Conservation (phyloP, 2,888 invertebrate species). For the Hymenopus coronatus region DNA sequence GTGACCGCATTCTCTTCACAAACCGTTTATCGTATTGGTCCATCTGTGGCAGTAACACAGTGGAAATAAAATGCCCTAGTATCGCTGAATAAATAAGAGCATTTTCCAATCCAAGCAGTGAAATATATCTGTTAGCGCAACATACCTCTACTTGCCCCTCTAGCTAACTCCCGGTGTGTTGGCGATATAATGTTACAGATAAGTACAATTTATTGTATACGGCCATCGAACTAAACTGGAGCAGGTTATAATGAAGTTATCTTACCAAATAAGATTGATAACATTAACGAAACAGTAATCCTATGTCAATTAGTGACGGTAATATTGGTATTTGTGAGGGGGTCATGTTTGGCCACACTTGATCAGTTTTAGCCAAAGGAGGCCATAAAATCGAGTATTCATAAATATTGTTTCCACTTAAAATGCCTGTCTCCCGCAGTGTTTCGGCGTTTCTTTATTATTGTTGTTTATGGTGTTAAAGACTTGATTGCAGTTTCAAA, state of each 20-base stretch:
- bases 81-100: background rate
- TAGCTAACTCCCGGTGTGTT: background rate
- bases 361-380: background rate
- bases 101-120: background rate
- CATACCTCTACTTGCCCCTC: background rate
- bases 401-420: background rate
- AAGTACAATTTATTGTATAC: background rate
- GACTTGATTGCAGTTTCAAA: too few relatives aligned
- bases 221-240: background rate
- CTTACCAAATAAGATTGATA: background rate
- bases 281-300: background rate
- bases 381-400: background rate
- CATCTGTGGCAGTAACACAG: background rate
- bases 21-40: background rate
- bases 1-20: background rate
- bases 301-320: background rate
- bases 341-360: background rate
- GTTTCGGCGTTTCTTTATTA: too few relatives aligned
- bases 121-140: background rate
- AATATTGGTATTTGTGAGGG: background rate
- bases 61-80: background rate
- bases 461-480: too few relatives aligned
- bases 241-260: background rate
- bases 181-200: background rate
- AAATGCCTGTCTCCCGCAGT: background rate